phyloP scores from a whole-genome alignment of 2,113 vertebrate genomes.

The Eretmochelys imbricata region DNA sequence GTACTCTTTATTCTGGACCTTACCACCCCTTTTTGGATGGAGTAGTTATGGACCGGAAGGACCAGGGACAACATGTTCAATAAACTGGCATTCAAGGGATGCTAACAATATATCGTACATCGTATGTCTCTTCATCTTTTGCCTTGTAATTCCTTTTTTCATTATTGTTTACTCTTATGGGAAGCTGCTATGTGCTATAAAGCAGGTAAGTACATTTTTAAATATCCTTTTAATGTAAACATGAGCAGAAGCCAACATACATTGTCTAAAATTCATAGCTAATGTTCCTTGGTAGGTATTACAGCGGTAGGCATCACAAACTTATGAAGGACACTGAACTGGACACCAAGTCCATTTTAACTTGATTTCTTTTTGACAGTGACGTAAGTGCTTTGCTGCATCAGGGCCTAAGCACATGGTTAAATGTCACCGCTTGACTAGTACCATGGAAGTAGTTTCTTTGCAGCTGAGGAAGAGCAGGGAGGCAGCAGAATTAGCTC shows the following conservation, averaged over 20 bases:
- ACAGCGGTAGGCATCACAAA: neutral
- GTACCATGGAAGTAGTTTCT: neutral
- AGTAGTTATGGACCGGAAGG: constrained; percentile 85
- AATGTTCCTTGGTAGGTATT: neutral
- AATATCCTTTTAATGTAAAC: neutral
- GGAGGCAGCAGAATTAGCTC: neutral
- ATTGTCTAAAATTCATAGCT: neutral
- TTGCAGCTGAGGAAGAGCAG: neutral
- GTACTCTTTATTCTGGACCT: constrained; percentile 84
- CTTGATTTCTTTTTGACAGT: neutral
- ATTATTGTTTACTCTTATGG: constrained; percentile 84
- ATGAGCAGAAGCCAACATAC: neutral
- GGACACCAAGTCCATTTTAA: neutral
- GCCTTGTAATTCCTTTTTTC: constrained; percentile 82
- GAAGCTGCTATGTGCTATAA: constrained; percentile 81
- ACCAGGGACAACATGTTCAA: constrained; percentile 85
- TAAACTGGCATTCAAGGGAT: constrained; percentile 84
- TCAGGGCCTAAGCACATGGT: neutral
- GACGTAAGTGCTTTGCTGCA: neutral
- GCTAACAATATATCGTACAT: constrained; percentile 83
- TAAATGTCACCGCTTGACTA: neutral
- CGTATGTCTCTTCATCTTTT: constrained; percentile 85
- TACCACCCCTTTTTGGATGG: constrained; percentile 85
- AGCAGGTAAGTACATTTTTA: constrained; percentile 78
- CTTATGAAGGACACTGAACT: neutral